Percentiles rank a stretch among this genome's conserved stretches.
These are phyloP conservation scores for Drosophila stalkeri DNA, from an alignment of 2,888 invertebrate genomes.

Conservation along the genomic window DNA sequence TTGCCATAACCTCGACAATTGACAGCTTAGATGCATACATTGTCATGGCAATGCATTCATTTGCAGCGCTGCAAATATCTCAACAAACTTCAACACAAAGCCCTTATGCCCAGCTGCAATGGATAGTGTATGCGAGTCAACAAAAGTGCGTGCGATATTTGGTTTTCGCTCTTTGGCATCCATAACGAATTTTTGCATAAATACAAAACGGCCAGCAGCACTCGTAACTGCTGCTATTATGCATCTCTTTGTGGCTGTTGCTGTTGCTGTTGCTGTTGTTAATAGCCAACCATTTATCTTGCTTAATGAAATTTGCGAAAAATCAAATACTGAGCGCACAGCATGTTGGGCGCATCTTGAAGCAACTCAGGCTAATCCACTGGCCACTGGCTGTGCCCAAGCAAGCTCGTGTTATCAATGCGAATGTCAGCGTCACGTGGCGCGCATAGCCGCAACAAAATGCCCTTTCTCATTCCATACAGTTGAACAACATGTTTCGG, in stretches of 20 bases:
- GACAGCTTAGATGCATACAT: too few species aligned
- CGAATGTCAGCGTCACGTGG: constrained; percentile 62
- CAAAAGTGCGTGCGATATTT: constrained; percentile 56
- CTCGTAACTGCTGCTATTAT: constrained; percentile 19
- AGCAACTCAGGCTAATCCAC: constrained; percentile 14
- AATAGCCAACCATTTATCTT: constrained; percentile 84
- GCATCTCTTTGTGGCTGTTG: constrained; percentile 12
- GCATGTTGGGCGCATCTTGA: constrained; percentile 39
- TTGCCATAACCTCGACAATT: too few species aligned
- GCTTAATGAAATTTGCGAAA: constrained; percentile 83
- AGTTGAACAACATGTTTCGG: constrained; percentile 13
- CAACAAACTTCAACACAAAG: not conserved
- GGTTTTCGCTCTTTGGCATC: constrained; percentile 53
- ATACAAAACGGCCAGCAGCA: constrained; percentile 44
- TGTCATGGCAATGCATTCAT: too few species aligned
- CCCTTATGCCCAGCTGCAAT: not conserved
- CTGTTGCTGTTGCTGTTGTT: constrained; percentile 64
- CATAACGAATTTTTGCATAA: constrained; percentile 81
- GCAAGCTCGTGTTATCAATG: constrained; percentile 19
- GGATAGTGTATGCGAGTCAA: constrained; percentile 1
- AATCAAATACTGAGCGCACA: constrained; percentile 59
- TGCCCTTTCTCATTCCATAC: constrained; percentile 6
- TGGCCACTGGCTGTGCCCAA: constrained; percentile 10
- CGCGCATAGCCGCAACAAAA: constrained; percentile 30
- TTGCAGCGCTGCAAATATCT: not conserved